Conservation (phyloP, 30 jellyfish, hydroid and myxozoan species). For the Pelagia noctiluca region DNA sequence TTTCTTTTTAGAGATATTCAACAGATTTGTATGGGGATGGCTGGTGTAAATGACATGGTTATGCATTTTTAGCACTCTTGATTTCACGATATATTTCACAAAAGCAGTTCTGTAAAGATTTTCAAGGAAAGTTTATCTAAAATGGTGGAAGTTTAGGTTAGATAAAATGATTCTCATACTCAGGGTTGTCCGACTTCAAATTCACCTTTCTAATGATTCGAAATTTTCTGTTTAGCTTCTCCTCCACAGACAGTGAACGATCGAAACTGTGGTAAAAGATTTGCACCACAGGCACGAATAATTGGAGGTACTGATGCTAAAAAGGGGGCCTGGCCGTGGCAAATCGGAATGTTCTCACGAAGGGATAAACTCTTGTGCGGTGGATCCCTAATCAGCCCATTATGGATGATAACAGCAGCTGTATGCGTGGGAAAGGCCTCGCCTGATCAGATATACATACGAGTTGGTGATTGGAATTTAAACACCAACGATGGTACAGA, state of each 20-base stretch:
- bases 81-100: too few relatives aligned
- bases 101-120: too few relatives aligned
- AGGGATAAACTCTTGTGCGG: conserved; percentile 1
- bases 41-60: too few relatives aligned
- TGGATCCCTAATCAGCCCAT: conserved; percentile 14
- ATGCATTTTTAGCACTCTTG: too few relatives aligned
- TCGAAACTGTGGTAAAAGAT: conserved; percentile 41
- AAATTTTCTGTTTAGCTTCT: neutral
- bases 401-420: conserved; percentile 10
- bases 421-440: neutral
- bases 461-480: conserved; percentile 49
- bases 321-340: conserved; percentile 82
- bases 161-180: too few relatives aligned
- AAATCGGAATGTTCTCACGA: conserved; percentile 33
- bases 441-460: conserved; percentile 17
- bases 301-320: conserved; percentile 62
- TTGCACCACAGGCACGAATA: conserved; percentile 48
- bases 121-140: too few relatives aligned
- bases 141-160: too few relatives aligned
- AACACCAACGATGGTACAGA: conserved; percentile 46
- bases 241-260: conserved; percentile 20
- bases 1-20: too few relatives aligned
- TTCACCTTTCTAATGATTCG: too few relatives aligned
- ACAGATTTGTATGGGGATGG: too few relatives aligned
- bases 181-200: too few relatives aligned